Evolutionary conservation across 2,113 vertebrate species (phyloP).

Genomic region (Burhinus bistriatus): DNA sequence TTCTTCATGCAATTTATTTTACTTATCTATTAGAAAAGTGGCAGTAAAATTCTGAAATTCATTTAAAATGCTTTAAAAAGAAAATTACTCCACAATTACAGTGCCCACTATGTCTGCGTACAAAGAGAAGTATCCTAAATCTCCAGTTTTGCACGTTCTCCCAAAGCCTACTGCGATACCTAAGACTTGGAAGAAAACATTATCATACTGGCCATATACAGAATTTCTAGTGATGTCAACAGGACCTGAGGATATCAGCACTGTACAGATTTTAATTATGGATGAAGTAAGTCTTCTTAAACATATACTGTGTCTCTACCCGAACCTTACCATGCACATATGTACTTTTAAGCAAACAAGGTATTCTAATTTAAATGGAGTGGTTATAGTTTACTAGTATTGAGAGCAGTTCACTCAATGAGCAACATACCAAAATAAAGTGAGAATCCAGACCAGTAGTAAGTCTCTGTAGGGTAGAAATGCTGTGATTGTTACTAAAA

Average conservation of each 20-base stretch:
- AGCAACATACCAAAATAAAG: slow-evolving; percentile 55
- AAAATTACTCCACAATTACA: not conserved
- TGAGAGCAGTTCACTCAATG: slow-evolving; percentile 1
- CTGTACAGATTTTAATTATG: not conserved
- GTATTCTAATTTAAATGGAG: slow-evolving; percentile 20
- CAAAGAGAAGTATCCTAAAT: not conserved
- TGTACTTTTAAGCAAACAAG: not conserved
- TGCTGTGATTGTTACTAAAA: not conserved
- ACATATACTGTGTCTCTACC: not conserved
- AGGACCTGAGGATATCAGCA: not conserved
- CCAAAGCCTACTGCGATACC: not conserved
- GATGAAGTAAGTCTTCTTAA: not conserved
- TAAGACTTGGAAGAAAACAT: not conserved
- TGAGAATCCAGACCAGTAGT: not conserved
- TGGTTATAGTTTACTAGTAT: not conserved
- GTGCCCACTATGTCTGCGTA: not conserved
- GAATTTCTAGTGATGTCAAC: not conserved
- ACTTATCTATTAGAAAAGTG: not conserved
- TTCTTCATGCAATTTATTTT: not conserved
- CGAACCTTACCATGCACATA: not conserved
- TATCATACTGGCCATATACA: not conserved
- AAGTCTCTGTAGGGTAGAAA: not conserved
- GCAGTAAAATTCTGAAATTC: not conserved
- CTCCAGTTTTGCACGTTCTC: not conserved
- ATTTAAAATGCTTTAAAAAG: not conserved